These are phyloP conservation scores for Cnemophilus loriae DNA, from an alignment of 2,113 vertebrate species.

Conservation along the genomic window DNA sequence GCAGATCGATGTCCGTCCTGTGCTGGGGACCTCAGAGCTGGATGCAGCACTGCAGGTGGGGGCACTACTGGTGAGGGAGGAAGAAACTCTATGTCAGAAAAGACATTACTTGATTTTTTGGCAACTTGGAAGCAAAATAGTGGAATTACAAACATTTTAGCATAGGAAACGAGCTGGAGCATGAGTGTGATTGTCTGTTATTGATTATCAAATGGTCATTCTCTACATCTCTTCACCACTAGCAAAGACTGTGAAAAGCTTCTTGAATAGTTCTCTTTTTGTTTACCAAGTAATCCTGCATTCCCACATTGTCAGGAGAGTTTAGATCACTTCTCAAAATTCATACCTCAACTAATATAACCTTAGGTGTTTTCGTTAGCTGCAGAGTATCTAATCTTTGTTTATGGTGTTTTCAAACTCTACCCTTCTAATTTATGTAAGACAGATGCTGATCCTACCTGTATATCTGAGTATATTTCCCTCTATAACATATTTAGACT, in stretches of 20 bases:
- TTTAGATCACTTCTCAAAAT: neutral
- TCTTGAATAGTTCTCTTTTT: neutral
- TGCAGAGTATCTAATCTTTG: neutral
- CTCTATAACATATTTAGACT: neutral
- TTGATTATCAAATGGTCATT: neutral
- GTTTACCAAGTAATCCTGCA: neutral
- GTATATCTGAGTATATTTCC: neutral
- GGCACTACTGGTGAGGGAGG: neutral
- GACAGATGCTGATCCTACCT: neutral
- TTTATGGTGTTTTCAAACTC: neutral
- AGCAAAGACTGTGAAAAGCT: neutral
- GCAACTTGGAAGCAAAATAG: neutral
- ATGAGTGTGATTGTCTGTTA: neutral
- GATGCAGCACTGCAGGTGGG: neutral
- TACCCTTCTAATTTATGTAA: neutral
- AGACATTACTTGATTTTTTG: neutral
- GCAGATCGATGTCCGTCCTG: neutral
- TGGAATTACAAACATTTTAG: neutral
- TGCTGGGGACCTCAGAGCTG: neutral
- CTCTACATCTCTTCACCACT: neutral
- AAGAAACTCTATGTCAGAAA: neutral
- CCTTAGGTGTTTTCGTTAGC: neutral
- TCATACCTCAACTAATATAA: neutral
- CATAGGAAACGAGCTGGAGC: neutral
- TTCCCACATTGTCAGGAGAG: neutral